A percentile compares a stretch with the other conserved stretches of the same genome.
These are phyloP conservation scores for Aptenodytes forsteri DNA, from an alignment of 2,113 vertebrate genomes.

Conservation along the genomic window DNA sequence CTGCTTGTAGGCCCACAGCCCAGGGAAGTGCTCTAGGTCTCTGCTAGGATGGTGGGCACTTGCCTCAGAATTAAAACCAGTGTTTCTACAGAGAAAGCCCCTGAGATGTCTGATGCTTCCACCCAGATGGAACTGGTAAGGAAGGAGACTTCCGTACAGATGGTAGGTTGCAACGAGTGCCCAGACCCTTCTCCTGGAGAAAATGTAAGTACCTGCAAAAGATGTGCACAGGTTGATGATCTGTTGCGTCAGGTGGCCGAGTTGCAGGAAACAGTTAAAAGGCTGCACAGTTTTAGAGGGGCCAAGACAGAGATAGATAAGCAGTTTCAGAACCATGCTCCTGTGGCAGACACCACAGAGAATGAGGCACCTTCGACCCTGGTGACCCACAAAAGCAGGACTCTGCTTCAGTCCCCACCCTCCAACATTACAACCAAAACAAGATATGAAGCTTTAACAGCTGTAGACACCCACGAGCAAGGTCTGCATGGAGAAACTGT, in stretches of 20 bases:
- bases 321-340: background rate
- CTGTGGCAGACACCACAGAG: background rate
- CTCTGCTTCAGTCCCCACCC: background rate
- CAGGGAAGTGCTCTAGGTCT: background rate
- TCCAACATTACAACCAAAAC: background rate
- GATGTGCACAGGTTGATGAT: background rate
- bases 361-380: background rate
- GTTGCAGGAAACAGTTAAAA: background rate
- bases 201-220: background rate
- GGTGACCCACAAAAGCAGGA: background rate
- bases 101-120: background rate
- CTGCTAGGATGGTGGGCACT: background rate
- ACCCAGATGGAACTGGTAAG: background rate
- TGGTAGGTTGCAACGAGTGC: background rate
- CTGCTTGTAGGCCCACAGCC: too few species aligned
- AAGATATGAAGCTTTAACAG: background rate
- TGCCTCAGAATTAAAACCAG: background rate
- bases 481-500: background rate
- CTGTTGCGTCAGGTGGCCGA: background rate
- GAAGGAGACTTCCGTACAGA: background rate
- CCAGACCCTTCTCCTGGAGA: background rate
- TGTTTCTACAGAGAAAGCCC: background rate
- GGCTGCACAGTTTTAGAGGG: background rate
- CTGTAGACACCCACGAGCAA: background rate
- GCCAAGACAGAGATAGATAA: background rate